These are phyloP conservation scores for Etheostoma nigrum DNA, from an alignment of 2,797 vertebrate species.

Conservation along the genomic window DNA sequence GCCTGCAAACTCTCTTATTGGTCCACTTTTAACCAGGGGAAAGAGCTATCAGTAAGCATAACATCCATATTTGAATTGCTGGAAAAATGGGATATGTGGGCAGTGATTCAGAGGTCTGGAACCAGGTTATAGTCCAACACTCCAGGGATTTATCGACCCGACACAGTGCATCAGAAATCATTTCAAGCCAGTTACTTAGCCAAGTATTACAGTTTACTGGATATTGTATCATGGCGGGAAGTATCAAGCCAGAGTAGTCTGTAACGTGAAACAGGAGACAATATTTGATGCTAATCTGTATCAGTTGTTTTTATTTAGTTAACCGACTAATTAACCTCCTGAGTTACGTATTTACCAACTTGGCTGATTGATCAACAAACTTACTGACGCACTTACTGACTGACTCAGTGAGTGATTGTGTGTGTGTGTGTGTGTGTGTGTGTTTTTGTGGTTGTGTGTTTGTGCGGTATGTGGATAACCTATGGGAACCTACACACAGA, in stretches of 20 bases:
- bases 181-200: constrained; percentile 18
- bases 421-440: constrained; percentile 33
- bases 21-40: constrained; percentile 2
- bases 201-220: constrained; percentile 11
- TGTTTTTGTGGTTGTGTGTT: constrained; percentile 19
- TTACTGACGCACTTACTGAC: constrained; percentile 45
- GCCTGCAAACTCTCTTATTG: constrained; percentile 1
- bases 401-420: constrained; percentile 42
- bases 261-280: constrained; percentile 22
- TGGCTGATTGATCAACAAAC: constrained; percentile 53
- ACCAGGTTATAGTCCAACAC: constrained; percentile 7
- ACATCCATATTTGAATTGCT: constrained; percentile 14
- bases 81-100: constrained; percentile 11
- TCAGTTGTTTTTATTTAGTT: constrained; percentile 41
- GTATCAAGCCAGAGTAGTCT: background rate
- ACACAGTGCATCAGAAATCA: constrained; percentile 35
- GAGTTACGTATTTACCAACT: constrained; percentile 39
- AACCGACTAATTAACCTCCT: constrained; percentile 51
- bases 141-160: constrained; percentile 35
- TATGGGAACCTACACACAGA: constrained; percentile 66
- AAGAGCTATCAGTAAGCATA: constrained; percentile 13
- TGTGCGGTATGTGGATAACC: constrained; percentile 65
- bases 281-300: constrained; percentile 26
- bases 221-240: constrained; percentile 30
- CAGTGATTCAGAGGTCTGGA: constrained; percentile 25